These are phyloP conservation scores for Australoheros facetus DNA, from an alignment of 2,797 vertebrate species.

Conservation along the genomic window DNA sequence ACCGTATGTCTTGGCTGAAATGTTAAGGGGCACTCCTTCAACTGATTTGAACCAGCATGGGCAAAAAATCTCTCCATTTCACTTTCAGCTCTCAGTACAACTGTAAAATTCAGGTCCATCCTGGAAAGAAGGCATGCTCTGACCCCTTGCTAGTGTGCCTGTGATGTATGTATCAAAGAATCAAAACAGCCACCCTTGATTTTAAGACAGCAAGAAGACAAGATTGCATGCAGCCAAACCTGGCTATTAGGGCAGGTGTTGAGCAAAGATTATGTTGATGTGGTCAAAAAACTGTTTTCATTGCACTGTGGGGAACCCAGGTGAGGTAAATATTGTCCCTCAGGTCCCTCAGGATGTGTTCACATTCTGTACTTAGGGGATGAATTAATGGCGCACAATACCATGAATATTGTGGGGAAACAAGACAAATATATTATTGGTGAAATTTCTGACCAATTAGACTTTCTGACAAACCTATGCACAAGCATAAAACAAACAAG, in stretches of 20 bases:
- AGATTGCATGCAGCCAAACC: neutral
- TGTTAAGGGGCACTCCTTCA: constrained; percentile 55
- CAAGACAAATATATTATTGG: neutral
- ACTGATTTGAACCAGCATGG: constrained; percentile 20
- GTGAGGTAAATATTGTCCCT: neutral
- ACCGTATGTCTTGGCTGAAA: constrained; percentile 55
- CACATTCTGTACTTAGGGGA: too few species aligned
- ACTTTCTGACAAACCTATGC: constrained; percentile 29
- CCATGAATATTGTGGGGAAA: too few species aligned
- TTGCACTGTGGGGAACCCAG: neutral
- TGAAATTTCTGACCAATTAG: neutral
- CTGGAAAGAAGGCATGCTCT: neutral
- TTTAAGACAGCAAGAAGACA: neutral
- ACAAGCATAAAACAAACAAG: constrained; percentile 16
- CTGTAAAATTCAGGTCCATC: neutral
- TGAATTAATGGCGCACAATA: neutral
- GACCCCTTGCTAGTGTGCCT: neutral
- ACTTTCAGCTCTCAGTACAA: neutral
- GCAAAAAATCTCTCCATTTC: constrained; percentile 22
- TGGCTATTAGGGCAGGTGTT: neutral
- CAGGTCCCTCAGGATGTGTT: too few species aligned
- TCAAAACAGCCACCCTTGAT: neutral
- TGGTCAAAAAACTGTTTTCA: neutral
- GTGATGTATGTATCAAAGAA: neutral
- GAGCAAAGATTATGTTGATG: too few species aligned